Evolutionary conservation across 2,113 vertebrate species (phyloP).

Genomic region (Xiphophorus hellerii): DNA sequence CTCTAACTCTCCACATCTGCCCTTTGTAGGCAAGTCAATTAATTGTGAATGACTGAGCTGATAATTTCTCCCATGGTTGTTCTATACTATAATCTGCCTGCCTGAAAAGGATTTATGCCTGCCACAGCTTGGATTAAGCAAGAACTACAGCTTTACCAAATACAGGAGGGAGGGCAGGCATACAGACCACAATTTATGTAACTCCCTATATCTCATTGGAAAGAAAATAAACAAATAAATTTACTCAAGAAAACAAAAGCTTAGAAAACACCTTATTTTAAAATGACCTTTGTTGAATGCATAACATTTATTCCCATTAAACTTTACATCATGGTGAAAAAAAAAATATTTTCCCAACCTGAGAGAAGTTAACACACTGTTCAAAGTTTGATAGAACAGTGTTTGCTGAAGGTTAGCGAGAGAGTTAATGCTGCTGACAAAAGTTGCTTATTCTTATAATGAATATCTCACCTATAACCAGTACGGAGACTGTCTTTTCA

Average conservation of each 20-base stretch:
- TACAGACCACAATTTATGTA: constrained; percentile 58
- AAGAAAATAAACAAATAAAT: background rate
- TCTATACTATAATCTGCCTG: constrained; percentile 56
- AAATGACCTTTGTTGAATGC: constrained; percentile 22
- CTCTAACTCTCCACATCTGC: constrained; percentile 13
- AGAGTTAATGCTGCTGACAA: constrained; percentile 74
- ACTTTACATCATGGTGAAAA: background rate
- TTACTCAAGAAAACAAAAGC: constrained; percentile 33
- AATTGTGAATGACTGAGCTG: constrained; percentile 39
- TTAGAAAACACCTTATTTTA: constrained; percentile 6
- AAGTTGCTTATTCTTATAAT: constrained; percentile 68
- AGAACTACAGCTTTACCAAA: constrained; percentile 57
- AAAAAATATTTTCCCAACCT: no score
- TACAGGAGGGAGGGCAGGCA: constrained; percentile 63
- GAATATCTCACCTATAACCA: constrained; percentile 53
- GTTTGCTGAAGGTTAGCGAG: constrained; percentile 56
- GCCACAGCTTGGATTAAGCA: constrained; percentile 62
- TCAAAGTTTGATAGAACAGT: constrained; percentile 51
- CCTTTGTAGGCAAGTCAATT: constrained; percentile 37
- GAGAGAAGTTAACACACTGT: background rate
- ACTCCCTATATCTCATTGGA: background rate
- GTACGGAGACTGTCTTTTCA: constrained; percentile 72
- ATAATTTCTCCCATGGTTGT: constrained; percentile 66
- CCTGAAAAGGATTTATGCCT: constrained; percentile 67
- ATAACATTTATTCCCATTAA: constrained; percentile 20